Evolutionary conservation across 2,888 invertebrate genomes (phyloP).

Genomic region (Napeogenes sylphis): DNA sequence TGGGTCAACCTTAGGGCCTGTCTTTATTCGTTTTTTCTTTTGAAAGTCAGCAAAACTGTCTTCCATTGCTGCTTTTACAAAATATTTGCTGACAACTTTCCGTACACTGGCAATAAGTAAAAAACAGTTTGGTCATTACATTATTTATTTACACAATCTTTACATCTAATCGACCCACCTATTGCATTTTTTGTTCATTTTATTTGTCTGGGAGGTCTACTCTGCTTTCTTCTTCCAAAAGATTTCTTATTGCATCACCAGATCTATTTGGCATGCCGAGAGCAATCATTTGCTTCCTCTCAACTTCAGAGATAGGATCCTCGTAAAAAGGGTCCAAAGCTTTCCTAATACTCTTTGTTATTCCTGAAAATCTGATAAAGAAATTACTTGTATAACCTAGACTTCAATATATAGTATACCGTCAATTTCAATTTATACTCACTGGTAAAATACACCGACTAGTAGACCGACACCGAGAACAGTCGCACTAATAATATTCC

Average conservation of each 20-base stretch:
- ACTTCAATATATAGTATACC: constrained; percentile 8
- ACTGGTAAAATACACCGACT: constrained; percentile 71
- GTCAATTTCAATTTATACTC: constrained; percentile 39
- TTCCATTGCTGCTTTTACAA: constrained; percentile 55
- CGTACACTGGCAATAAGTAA: constrained; percentile 49
- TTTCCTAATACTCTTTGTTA: constrained; percentile 49
- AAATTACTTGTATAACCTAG: constrained; percentile 19
- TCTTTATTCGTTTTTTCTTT: constrained; percentile 49
- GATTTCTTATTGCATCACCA: constrained; percentile 44
- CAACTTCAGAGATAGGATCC: constrained; percentile 65
- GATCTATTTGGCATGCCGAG: constrained; percentile 50
- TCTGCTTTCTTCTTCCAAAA: constrained; percentile 46
- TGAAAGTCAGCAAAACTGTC: constrained; percentile 64
- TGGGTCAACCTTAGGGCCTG: constrained; percentile 45
- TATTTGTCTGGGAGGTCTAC: constrained; percentile 55
- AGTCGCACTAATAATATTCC: constrained; percentile 74
- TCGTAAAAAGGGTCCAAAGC: constrained; percentile 51
- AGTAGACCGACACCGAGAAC: constrained; percentile 61
- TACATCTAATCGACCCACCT: constrained; percentile 42
- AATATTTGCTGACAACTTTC: constrained; percentile 61
- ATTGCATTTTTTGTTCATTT: constrained; percentile 46
- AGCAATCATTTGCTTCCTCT: constrained; percentile 60
- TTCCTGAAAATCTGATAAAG: constrained; percentile 48
- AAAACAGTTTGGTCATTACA: constrained; percentile 41
- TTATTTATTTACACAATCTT: constrained; percentile 31